These are phyloP conservation scores for Papilio glaucus DNA, from an alignment of 1,140 invertebrate species.

Conservation along the genomic window DNA sequence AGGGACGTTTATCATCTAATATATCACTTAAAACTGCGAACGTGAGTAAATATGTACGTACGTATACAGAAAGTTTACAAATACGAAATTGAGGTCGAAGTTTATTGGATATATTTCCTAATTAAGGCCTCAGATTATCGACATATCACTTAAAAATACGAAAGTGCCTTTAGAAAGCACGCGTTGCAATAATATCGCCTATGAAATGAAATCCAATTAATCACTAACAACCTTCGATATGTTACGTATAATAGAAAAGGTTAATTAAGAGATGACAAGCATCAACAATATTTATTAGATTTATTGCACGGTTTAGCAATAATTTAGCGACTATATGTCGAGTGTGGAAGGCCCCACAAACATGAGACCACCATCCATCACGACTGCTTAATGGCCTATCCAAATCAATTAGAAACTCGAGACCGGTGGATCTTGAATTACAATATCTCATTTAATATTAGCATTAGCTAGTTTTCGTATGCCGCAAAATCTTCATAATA, in stretches of 20 bases:
- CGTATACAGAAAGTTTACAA: not conserved
- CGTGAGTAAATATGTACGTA: not conserved
- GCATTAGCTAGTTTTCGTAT: constrained; percentile 27
- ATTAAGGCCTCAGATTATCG: not conserved
- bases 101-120: not conserved
- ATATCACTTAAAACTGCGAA: too few species aligned
- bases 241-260: not conserved
- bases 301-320: constrained; percentile 24
- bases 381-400: constrained; percentile 72
- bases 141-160: not conserved
- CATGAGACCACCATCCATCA: constrained; percentile 67
- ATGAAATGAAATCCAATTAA: not conserved
- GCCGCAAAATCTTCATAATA: not conserved
- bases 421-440: constrained; percentile 46
- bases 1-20: not conserved
- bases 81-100: not conserved
- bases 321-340: constrained; percentile 43
- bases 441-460: constrained; percentile 42
- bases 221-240: not conserved
- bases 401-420: constrained; percentile 77
- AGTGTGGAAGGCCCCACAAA: constrained; percentile 56
- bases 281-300: constrained; percentile 19
- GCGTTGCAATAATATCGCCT: not conserved
- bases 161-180: not conserved
- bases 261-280: constrained; percentile 11